phyloP scores from a whole-genome alignment of 1,140 invertebrate genomes.

The Panulirus ornatus region DNA sequence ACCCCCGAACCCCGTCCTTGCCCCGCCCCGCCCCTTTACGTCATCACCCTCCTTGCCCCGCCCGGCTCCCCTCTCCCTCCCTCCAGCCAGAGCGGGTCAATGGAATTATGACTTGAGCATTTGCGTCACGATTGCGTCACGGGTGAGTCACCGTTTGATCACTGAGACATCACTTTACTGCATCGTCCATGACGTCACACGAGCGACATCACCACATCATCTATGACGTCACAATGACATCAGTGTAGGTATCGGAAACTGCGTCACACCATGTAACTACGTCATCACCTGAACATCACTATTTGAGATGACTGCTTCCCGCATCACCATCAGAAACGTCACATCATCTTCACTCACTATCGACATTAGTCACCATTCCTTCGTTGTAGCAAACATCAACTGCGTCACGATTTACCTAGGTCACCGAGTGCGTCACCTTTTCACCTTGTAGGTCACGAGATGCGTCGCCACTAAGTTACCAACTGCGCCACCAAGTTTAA shows the following conservation, averaged over 20 bases:
- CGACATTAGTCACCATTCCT: not conserved
- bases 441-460: no score
- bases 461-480: not conserved
- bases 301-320: no score
- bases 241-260: no score
- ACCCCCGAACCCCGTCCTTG: not conserved
- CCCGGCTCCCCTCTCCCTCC: not conserved
- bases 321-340: no score
- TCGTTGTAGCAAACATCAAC: not conserved
- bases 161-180: not conserved
- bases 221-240: no score
- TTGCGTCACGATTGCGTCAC: slow-evolving; percentile 15
- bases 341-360: no score
- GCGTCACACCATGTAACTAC: no score
- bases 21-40: not conserved
- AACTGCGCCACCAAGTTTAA: not conserved
- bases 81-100: not conserved
- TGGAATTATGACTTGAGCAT: not conserved
- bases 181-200: not conserved
- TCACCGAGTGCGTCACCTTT: no score
- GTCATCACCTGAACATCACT: no score
- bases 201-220: no score
- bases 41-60: not conserved
- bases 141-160: not conserved
- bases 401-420: no score